Percentiles rank a stretch among this genome's conserved stretches.
Evolutionary conservation across 2,888 invertebrate genomes (phyloP).

Genomic region (Hydriomena furcata): DNA sequence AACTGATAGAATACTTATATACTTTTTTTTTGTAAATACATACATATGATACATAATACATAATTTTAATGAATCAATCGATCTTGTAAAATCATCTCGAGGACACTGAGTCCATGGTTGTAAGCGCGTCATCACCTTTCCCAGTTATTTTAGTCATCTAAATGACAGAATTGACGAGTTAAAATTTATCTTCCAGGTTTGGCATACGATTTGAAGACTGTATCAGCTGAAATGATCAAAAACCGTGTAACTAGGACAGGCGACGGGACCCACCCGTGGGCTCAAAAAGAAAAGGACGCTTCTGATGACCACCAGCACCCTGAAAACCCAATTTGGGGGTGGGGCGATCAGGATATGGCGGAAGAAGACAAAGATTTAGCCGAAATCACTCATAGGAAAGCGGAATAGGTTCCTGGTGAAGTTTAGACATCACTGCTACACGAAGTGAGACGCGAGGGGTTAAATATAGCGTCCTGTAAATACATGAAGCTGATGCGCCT

Average conservation of each 20-base stretch:
- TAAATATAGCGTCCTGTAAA: too few species aligned
- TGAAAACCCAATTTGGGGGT: slow-evolving; percentile 88
- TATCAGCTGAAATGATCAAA: slow-evolving; percentile 87
- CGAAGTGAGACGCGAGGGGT: not conserved
- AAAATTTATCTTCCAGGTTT: slow-evolving; percentile 79
- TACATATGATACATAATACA: too few species aligned
- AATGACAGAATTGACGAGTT: too few species aligned
- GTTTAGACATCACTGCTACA: not conserved
- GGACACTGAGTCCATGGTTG: too few species aligned
- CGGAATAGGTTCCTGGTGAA: slow-evolving; percentile 44
- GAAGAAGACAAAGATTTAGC: slow-evolving; percentile 85
- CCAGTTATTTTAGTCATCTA: too few species aligned
- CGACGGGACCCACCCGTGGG: slow-evolving; percentile 84
- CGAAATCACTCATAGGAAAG: slow-evolving; percentile 65
- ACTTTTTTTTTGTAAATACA: too few species aligned
- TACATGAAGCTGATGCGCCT: too few species aligned
- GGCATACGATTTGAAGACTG: slow-evolving; percentile 94
- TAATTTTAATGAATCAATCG: too few species aligned
- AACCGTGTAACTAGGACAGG: slow-evolving; percentile 89
- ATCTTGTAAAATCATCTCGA: too few species aligned
- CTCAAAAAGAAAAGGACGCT: slow-evolving; percentile 47
- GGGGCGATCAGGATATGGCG: slow-evolving; percentile 91
- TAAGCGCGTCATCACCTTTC: too few species aligned
- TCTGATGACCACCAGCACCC: slow-evolving; percentile 75
- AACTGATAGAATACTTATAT: too few species aligned